Evolutionary conservation across 2,888 invertebrate genomes (phyloP), one percentile per base, ranked within the genome.

Genomic region (Homarus gammarus): DNA sequence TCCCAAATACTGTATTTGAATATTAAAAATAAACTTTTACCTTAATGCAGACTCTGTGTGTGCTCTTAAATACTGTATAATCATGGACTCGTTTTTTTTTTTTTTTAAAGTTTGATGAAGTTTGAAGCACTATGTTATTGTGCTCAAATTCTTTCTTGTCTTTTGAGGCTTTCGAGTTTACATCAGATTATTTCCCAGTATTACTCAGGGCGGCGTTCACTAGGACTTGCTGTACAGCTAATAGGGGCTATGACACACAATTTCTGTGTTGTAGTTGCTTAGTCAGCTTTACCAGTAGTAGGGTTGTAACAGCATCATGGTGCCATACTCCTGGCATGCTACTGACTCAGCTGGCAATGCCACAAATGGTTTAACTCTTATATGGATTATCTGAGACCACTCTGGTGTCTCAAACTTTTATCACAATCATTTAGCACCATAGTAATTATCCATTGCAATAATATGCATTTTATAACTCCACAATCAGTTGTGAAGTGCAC

Each of bases 401-500:
- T 64, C 27, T 64, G 64, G 27, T 64, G 64, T 64, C n/a, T 64
- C 64, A 64, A 27, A 64, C 64, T 64, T 22, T 27, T 64, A 64
- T 64, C 27, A 27, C 64, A 64, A 27, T 64, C 64, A 64, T n/a
- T 64, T 64, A 64, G 64, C 64, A 56, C 56, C 15, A 64, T 64
- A 64, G 64, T 64, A 64, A 64, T 64, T 64, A 64, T 27, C 27
- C 64, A 64, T 64, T 64, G 64, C 64, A 64, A 27, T 64, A 64
- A 64, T 64, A 27, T 27, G 22, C 64, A 64, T 64, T 64, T 64
- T 15, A 27, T 27, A 27, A 27, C 27, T 64, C 64, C 22, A 64
- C 64, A 64, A 22, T 27, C 27, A 64, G 64, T 64, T 64, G 64
- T 64, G n/a, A 64, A 27, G 22, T 64, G 64, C 22, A 27, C 64